These are phyloP conservation scores for Spodoptera exigua DNA, from an alignment of 2,888 invertebrate genomes.

Conservation along the genomic window DNA sequence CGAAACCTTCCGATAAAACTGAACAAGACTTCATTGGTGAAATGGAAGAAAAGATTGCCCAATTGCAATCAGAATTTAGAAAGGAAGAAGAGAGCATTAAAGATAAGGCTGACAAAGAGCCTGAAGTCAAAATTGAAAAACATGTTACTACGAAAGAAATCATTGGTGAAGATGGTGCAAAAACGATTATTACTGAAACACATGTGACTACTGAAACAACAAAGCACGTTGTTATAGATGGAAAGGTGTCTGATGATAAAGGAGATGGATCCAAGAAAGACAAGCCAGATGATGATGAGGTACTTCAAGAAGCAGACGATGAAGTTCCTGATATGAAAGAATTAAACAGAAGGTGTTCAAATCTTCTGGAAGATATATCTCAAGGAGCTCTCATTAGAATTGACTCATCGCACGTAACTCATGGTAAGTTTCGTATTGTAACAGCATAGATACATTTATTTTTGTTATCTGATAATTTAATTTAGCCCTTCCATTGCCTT, in stretches of 20 bases:
- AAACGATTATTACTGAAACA: constrained; percentile 54
- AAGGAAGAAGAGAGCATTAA: constrained; percentile 68
- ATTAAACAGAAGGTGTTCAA: constrained; percentile 86
- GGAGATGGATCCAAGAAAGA: constrained; percentile 23
- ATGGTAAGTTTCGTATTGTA: constrained; percentile 70
- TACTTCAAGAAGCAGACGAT: constrained; percentile 64
- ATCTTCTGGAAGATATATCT: constrained; percentile 86
- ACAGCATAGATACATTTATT: too few relatives aligned
- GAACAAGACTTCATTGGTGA: constrained; percentile 74
- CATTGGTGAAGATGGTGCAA: constrained; percentile 42
- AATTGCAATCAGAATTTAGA: constrained; percentile 71
- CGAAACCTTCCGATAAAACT: constrained; percentile 67
- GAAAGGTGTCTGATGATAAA: not conserved
- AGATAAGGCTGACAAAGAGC: constrained; percentile 41
- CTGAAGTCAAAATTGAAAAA: constrained; percentile 42
- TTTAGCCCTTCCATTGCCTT: too few relatives aligned
- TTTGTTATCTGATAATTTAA: too few relatives aligned
- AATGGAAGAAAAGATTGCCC: constrained; percentile 72
- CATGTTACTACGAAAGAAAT: constrained; percentile 53
- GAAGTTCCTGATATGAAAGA: constrained; percentile 84
- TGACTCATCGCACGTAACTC: constrained; percentile 84
- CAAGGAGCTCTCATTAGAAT: constrained; percentile 86
- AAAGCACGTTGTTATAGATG: constrained; percentile 17
- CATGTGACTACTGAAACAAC: constrained; percentile 30
- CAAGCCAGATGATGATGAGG: constrained; percentile 36